A percentile compares a stretch with the other conserved stretches of the same genome.
These are phyloP conservation scores for Ranitomeya variabilis DNA, from an alignment of 2,113 vertebrate species.

Conservation along the genomic window DNA sequence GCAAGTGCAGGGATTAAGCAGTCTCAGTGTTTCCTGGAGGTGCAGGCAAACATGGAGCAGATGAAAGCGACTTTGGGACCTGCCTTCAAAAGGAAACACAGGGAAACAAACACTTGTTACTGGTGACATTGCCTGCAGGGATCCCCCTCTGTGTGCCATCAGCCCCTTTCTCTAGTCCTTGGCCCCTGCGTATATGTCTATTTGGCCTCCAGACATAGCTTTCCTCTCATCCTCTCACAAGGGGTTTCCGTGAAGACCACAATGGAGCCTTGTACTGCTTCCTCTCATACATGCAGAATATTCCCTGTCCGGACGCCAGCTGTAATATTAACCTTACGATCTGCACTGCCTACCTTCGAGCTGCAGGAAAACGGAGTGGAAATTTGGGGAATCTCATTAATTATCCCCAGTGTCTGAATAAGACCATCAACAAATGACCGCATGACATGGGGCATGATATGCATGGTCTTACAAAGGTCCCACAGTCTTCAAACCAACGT, in stretches of 20 bases:
- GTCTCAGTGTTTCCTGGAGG: background rate
- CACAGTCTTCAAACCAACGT: background rate
- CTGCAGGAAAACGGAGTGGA: background rate
- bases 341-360: background rate
- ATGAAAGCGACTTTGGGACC: slow-evolving; percentile 11
- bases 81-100: background rate
- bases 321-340: slow-evolving; percentile 40
- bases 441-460: background rate
- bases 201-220: slow-evolving; percentile 34
- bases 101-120: slow-evolving; percentile 10
- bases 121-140: slow-evolving; percentile 8
- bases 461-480: background rate
- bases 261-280: slow-evolving; percentile 53
- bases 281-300: slow-evolving; percentile 22
- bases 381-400: slow-evolving; percentile 20
- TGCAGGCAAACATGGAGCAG: slow-evolving; percentile 31
- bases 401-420: background rate
- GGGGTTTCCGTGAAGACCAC: slow-evolving; percentile 37
- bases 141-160: background rate
- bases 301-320: slow-evolving; percentile 43
- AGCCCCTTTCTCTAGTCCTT: slow-evolving; percentile 12
- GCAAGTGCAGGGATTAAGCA: background rate
- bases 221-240: slow-evolving; percentile 44
- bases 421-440: slow-evolving; percentile 5
- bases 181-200: slow-evolving; percentile 1